A percentile compares a stretch with the other conserved stretches of the same genome.
These are phyloP conservation scores for Elephas maximus DNA, from an alignment of 2,113 vertebrate species.

Conservation along the genomic window DNA sequence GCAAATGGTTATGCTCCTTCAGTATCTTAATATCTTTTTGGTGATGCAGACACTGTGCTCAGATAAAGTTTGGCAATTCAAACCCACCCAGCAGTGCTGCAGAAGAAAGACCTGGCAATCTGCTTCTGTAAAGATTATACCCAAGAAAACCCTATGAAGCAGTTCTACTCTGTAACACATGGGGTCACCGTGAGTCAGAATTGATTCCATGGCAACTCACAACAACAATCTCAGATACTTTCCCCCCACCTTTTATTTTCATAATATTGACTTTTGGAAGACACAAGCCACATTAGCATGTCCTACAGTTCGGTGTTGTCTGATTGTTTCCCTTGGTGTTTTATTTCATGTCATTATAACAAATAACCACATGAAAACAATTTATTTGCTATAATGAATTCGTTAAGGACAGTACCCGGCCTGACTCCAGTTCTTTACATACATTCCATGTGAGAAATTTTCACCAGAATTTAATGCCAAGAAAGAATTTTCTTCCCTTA, in stretches of 20 bases:
- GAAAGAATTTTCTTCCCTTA: background rate
- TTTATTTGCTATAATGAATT: background rate
- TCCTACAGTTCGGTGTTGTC: background rate
- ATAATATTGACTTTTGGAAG: background rate
- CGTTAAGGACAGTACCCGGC: background rate
- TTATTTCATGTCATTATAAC: constrained; percentile 7
- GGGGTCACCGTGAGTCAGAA: no score
- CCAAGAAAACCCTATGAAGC: no score
- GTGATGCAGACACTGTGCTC: no score
- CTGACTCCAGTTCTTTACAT: background rate
- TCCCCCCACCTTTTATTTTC: background rate
- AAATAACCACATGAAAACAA: background rate
- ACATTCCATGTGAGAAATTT: background rate
- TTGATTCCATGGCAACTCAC: no score
- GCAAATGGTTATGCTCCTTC: background rate
- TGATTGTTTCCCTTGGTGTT: background rate
- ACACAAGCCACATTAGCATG: background rate
- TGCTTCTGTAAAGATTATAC: no score
- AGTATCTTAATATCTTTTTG: background rate
- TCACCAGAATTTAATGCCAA: background rate
- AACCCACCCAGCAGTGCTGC: no score
- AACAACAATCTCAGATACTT: background rate
- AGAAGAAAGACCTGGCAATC: no score
- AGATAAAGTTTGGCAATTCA: no score
- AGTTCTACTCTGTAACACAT: no score